Base-by-base conservation (phyloP, 2,888 invertebrate species). In the Podabrus alpinus region DNA sequence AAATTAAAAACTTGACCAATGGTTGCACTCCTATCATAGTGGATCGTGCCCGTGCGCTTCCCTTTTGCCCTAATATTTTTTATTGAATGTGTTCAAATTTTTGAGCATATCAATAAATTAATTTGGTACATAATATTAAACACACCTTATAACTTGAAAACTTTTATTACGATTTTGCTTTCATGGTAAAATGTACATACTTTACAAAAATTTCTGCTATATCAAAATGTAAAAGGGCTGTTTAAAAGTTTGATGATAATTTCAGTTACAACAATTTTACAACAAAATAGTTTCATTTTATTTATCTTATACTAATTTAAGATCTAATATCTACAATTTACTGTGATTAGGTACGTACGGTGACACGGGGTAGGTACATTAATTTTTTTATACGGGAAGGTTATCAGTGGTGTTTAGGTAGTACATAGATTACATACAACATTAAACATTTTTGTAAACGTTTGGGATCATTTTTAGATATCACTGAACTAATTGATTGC, bases 381-480 rank as follows among this genome's bases (percentile, higher is more conserved):
- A 59, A 59, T 21, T 61, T 59, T 59, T 59, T 72, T 76, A 72
- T 77, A 72, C 74, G 72, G 74, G 77, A 71, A 73, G 71, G 66
- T 10, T 25, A 70, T 69, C 77, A 74, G 72, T 77, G 74, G 74
- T 67, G 71, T 77, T 76, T 74, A n/a, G 45, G 7, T 45, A 77
- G 7, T 45, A 77, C 74, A 77, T 74, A 68, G 69, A 69, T 72
- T 74, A 77, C 77, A 77, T 74, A 77, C 77, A 77, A 76, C 72
- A 72, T 69, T 71, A 66, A 68, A 15, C 67, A n/a, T 72, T 68
- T 69, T 72, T 74, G 62, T 68, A 67, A 74, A 72, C 69, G 77
- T 74, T 69, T 72, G 69, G 69, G 70, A 77, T 69, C 62, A 74
- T 66, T 69, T 68, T 71, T 66, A 67, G 69, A 71, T 69, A 74